Evolutionary conservation across 1,140 invertebrate species (phyloP), one percentile per base, ranked within the genome.

Genomic region (Dreissena polymorpha): DNA sequence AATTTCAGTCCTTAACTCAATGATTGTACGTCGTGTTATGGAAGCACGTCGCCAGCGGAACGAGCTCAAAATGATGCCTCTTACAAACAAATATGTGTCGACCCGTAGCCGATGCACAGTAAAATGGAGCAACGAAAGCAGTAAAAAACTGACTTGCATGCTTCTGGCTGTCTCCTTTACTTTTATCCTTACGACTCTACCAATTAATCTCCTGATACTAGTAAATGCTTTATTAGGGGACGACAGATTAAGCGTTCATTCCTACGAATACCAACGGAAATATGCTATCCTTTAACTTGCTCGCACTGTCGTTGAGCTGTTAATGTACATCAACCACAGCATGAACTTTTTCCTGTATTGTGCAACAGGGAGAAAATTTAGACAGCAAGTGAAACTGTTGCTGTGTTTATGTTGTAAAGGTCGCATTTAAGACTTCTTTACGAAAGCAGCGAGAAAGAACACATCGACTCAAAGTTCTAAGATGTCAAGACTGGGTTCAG

Each of bases 281-380:
- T 39, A 39, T 39, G 39, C 39, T 39, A 39, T 39, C 39, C 39
- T 39, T 2, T 5, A 2, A 23, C 83, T 92, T 18, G 83, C 85
- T 10, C 55, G 78, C 39, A 89, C 90, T 0, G 82, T 92, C 13
- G 81, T 87, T 0, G 86, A 89, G 69, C 65, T 92, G 27, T 85
- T 92, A 0, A 92, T 92, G 89, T 93, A 93, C 85, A 64, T 90
- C 0, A 93, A 93, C 82, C 92, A 93, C 79, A 91, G 91, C 13
- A 89, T 90, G 14, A 93, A 93, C 82, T 93, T 93, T 84, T 90
- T 92, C 70, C 84, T 93, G 13, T 93, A 93, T 86, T 92, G 91
- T 77, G 90, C 89, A 25, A 90, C 89, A 8, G 92, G 92, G 0
- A 87, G 89, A 55, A 91, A 90, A 79, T 93, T 93, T 85, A 74